Evolutionary conservation across 2,888 invertebrate genomes (phyloP).

Genomic region (Caenorhabditis sp.): DNA sequence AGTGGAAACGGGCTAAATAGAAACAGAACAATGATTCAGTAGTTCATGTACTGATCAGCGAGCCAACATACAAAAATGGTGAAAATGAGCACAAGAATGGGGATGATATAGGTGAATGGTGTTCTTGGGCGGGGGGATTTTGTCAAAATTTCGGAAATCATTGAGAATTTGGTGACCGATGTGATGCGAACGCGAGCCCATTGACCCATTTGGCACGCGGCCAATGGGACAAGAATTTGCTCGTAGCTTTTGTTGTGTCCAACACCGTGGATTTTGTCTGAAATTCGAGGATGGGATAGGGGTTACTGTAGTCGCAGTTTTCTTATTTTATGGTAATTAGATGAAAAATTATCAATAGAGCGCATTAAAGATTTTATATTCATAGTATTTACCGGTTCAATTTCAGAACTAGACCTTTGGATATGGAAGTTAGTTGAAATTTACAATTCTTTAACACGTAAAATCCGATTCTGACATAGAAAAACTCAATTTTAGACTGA

Average conservation of each 20-base stretch:
- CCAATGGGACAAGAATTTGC: constrained; percentile 76
- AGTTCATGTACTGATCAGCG: background rate
- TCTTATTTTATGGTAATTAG: background rate
- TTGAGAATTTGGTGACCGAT: constrained; percentile 66
- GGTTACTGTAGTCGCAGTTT: background rate
- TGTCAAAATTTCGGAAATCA: constrained; percentile 47
- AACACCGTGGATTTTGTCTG: constrained; percentile 86
- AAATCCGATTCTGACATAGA: too few relatives aligned
- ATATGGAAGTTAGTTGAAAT: too few relatives aligned
- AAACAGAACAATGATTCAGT: background rate
- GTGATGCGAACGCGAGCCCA: constrained; percentile 59
- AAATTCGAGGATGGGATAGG: constrained; percentile 10
- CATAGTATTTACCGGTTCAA: too few relatives aligned
- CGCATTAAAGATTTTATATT: too few relatives aligned
- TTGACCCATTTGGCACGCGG: constrained; percentile 51
- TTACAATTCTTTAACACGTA: too few relatives aligned
- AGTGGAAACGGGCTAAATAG: background rate
- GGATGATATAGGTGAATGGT: background rate
- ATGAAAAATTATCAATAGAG: too few relatives aligned
- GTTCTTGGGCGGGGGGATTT: background rate
- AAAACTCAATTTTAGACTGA: too few relatives aligned
- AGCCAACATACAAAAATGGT: background rate
- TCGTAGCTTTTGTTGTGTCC: constrained; percentile 95
- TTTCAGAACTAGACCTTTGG: too few relatives aligned
- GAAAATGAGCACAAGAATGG: background rate